Evolutionary conservation across 2,113 vertebrate genomes (phyloP), one percentile per base, ranked within the genome.

Genomic region (Poicephalus meyeri): DNA sequence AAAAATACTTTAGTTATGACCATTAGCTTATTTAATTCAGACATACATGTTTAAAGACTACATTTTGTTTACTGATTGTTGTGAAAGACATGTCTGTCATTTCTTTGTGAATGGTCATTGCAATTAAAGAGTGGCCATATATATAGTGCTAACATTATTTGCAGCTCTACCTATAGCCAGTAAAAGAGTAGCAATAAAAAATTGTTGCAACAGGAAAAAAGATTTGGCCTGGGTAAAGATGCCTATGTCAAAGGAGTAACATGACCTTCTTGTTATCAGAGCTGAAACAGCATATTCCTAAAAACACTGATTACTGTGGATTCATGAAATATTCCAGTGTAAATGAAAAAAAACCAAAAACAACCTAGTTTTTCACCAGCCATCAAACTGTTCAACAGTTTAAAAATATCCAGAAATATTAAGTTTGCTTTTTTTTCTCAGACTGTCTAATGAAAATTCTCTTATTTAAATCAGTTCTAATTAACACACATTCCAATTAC

Each of bases 391-490:
- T 28, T 70, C 28, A 53, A 49, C 41, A 77, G 19, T 61, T 91
- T 37, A 49, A 64, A 91, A 90, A 81, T 81, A 92, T 39, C 63
- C 49, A 78, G 42, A 65, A 74, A 76, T 79, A 73, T 41, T 90
- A 24, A 53, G 10, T 5, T 41, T 10, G 70, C 70, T 80, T 58
- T 35, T 31, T 68, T 52, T 65, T 24, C 37, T 69, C 37, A 58
- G 25, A 65, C 15, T 41, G 33, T 21, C 69, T 77, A 39, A 71
- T 86, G 78, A 89, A 86, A 94, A 74, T 55, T 2, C 2, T 89
- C 87, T 77, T 64, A 65, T 88, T 96, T 77, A 88, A 83, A 91
- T 88, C n/a, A 83, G 35, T 66, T 88, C 37, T 73, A 86, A 70
- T 94, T 88, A 94, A 82, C 46, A 66, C 33, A 39, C 9, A 73